phyloP scores from a whole-genome alignment of 2,113 vertebrate genomes.

The Salvelinus fontinalis region DNA sequence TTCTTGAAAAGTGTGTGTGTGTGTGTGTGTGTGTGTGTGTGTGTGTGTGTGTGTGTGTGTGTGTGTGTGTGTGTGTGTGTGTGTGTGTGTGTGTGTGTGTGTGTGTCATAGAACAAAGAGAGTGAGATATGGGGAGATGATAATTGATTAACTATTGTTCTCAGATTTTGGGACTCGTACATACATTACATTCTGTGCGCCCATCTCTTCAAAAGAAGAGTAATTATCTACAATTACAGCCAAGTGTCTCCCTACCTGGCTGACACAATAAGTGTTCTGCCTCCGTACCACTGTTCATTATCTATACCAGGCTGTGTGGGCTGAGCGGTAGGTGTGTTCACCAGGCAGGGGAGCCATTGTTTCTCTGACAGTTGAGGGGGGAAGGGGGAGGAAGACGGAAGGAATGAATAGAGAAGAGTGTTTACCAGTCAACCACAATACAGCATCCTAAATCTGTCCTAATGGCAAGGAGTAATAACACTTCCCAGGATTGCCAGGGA shows the following conservation, averaged over 20 bases:
- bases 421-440: background rate
- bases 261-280: constrained; percentile 37
- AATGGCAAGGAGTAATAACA: background rate
- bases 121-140: background rate
- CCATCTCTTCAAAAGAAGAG: constrained; percentile 33
- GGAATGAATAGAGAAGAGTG: background rate
- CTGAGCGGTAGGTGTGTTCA: background rate
- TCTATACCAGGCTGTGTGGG: constrained; percentile 6
- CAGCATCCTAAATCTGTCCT: background rate
- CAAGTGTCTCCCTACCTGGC: constrained; percentile 48
- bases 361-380: constrained; percentile 19
- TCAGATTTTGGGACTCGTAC: no score
- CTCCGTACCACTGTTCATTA: constrained; percentile 38
- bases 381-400: background rate
- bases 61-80: no score
- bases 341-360: constrained; percentile 25
- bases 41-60: no score
- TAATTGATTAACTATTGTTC: constrained; percentile 1
- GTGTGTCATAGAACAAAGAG: background rate
- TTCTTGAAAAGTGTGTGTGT: no score
- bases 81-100: no score
- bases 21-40: no score
- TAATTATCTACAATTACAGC: constrained; percentile 58
- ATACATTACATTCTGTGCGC: no score
- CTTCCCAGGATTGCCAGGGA: background rate